phyloP scores from a whole-genome alignment of 2,797 vertebrate species.

The Triplophysa yarkandensis region DNA sequence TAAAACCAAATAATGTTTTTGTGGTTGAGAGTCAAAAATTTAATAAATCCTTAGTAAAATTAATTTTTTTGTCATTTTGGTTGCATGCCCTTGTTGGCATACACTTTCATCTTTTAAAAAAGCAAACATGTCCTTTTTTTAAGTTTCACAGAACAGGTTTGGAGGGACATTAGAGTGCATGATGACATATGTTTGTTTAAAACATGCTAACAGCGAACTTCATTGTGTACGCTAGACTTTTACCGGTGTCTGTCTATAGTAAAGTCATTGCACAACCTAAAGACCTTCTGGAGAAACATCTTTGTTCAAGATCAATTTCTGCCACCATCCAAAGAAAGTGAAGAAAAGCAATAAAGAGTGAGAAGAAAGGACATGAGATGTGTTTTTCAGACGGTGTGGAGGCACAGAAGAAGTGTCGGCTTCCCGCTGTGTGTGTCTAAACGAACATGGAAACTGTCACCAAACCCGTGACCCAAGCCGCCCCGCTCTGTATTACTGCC shows the following conservation, averaged over 20 bases:
- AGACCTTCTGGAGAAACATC: neutral
- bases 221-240: neutral
- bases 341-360: neutral
- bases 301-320: neutral
- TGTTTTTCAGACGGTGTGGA: constrained; percentile 36
- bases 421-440: constrained; percentile 27
- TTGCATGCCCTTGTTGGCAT: too few species aligned
- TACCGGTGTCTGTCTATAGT: constrained; percentile 2
- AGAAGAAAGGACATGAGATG: neutral
- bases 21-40: too few species aligned
- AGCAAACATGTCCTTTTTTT: too few species aligned
- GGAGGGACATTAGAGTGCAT: too few species aligned
- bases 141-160: too few species aligned
- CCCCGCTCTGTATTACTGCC: constrained; percentile 21
- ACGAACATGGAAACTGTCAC: constrained; percentile 41
- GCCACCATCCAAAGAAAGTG: neutral
- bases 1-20: too few species aligned
- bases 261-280: constrained; percentile 1
- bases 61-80: too few species aligned
- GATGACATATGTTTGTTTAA: too few species aligned
- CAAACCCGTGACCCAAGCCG: constrained; percentile 32
- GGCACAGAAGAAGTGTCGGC: neutral
- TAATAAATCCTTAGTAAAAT: too few species aligned
- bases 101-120: too few species aligned
- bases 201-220: neutral